Evolutionary conservation across 2,888 invertebrate species (phyloP), one percentile per base, ranked within the genome.

Genomic region (Opisthograptis luteolata): DNA sequence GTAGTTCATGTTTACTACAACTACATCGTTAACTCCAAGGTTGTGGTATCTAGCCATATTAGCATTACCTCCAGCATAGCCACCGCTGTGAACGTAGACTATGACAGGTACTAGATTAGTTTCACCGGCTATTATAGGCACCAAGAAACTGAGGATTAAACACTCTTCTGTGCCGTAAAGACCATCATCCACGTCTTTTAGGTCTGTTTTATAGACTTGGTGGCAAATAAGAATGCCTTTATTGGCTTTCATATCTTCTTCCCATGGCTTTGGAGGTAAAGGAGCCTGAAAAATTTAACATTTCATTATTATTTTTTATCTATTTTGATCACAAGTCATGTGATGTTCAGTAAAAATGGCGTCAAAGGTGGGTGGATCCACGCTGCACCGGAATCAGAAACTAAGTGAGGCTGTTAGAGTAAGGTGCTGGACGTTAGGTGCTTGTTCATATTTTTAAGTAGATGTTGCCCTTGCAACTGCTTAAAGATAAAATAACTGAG

Each of bases 1-100:
- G 68, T 95, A 96, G 68, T 94, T 94, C 19, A 94, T 91, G 14
- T 92, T 93, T 0, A 95, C 92, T 1, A 94, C 93, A 7, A 95
- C 82, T 5, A 95, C 74, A 9, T 94, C 94, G 74, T 94, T 94
- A 34, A 93, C 91, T 0, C 94, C 93, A 36, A 96, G 73, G 70
- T 94, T 94, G 60, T 94, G 84, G 2, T 92, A 81, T 54, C 65
- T 83, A 0, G 77, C 87, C 85, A 88, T 88, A 32, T 77, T 82
- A 0, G 80, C 78, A 61, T 75, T 82, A 0, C 90, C 90, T 0
- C 82, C 85, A 2, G 83, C 70, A 52, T 68, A 90, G 0, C 84
- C 89, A 7, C 90, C 90, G 49, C 89, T 88, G 19, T 90, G 90
- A 3, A 88, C 71, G 31, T 84, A 89, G 0, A 85, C 81, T 0